Evolutionary conservation across 1,140 invertebrate species (phyloP).

Genomic region (Ceratina australensis): DNA sequence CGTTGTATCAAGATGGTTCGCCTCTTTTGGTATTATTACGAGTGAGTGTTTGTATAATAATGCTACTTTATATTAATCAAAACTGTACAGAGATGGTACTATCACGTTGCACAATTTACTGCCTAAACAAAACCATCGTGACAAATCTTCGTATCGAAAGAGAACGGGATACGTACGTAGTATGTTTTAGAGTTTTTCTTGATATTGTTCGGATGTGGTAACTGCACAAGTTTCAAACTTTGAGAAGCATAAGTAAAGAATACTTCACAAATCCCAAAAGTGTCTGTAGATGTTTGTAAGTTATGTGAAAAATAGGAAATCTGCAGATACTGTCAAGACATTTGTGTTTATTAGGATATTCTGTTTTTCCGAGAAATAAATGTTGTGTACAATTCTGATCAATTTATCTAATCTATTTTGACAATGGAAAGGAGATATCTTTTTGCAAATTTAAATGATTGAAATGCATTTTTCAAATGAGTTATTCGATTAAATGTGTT

Average conservation of each 20-base stretch:
- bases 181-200: not conserved
- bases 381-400: not conserved
- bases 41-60: not conserved
- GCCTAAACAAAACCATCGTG: slow-evolving; percentile 17
- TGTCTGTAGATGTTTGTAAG: no score
- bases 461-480: no score
- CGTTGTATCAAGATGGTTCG: not conserved
- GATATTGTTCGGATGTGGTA: no score
- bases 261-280: no score
- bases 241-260: no score
- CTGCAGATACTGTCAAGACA: no score
- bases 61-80: not conserved
- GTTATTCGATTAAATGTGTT: no score
- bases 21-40: not conserved
- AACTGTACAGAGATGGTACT: not conserved
- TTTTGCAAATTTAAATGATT: not conserved
- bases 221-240: no score
- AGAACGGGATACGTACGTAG: not conserved
- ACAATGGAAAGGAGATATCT: no score
- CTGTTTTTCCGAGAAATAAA: not conserved
- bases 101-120: slow-evolving; percentile 36
- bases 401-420: no score
- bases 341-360: no score
- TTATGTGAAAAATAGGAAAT: no score
- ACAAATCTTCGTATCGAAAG: not conserved